These are phyloP conservation scores for Diachasmimorpha longicaudata DNA, from an alignment of 1,140 invertebrate genomes.

Conservation along the genomic window DNA sequence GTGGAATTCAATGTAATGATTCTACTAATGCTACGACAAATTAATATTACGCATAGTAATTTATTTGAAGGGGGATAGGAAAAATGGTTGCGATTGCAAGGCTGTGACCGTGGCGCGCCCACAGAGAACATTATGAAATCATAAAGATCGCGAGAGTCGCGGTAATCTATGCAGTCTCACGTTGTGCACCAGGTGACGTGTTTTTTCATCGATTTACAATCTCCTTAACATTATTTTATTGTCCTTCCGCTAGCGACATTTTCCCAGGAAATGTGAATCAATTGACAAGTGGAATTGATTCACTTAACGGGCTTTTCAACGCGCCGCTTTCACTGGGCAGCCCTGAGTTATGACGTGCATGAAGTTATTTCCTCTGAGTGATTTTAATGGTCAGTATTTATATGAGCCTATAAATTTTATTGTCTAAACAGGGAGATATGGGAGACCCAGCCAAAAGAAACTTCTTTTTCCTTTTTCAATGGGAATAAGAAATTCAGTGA, in stretches of 20 bases:
- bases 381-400: not conserved
- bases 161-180: not conserved
- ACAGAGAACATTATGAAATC: constrained; percentile 16
- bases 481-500: too few relatives aligned
- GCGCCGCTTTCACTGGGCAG: not conserved
- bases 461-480: too few relatives aligned
- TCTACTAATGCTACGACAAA: not conserved
- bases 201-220: not conserved
- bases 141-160: not conserved
- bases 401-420: not conserved
- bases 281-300: not conserved
- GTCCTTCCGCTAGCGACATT: not conserved
- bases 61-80: not conserved
- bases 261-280: not conserved
- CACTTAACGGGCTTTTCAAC: not conserved
- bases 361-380: not conserved
- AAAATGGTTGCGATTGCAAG: not conserved
- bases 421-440: not conserved
- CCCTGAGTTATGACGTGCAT: not conserved
- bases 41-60: not conserved
- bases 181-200: not conserved
- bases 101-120: constrained; percentile 24
- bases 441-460: too few relatives aligned
- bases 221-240: not conserved
- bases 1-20: too few relatives aligned